Evolutionary conservation across 2,797 vertebrate species (phyloP).

Genomic region (Bradypodion ventrale): DNA sequence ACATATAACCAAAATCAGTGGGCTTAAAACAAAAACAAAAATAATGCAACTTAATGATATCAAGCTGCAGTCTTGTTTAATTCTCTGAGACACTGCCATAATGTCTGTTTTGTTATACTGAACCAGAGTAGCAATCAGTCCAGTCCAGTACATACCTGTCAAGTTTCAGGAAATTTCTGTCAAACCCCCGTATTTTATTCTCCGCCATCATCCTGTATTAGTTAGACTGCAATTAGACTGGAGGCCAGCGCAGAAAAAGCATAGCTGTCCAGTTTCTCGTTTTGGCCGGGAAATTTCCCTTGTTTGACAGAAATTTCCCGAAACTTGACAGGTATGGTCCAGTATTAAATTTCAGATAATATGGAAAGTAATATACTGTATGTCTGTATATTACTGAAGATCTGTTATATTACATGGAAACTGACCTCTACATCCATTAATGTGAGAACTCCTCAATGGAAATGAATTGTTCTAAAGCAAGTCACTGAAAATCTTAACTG

Average conservation of each 20-base stretch:
- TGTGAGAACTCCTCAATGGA: conserved; percentile 44
- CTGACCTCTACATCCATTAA: conserved; percentile 36
- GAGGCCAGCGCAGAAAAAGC: no score
- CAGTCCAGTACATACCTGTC: no score
- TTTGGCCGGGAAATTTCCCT: no score
- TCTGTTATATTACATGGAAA: conserved; percentile 53
- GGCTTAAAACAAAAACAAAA: conserved; percentile 28
- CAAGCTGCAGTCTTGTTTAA: not conserved
- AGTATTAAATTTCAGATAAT: not conserved
- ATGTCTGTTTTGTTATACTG: not conserved
- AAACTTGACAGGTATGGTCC: no score
- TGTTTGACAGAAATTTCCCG: no score
- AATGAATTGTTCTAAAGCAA: conserved; percentile 50
- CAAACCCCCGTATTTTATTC: no score
- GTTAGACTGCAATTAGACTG: no score
- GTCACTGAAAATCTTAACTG: conserved; percentile 52
- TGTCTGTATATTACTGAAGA: conserved; percentile 46
- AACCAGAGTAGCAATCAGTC: not conserved
- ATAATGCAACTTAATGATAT: not conserved
- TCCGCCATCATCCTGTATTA: no score
- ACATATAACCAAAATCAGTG: not conserved
- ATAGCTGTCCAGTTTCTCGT: no score
- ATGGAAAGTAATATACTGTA: not conserved
- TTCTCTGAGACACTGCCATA: not conserved
- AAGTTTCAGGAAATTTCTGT: no score